Base-by-base conservation (phyloP, 2,113 vertebrate species). In the Fregata magnificens region DNA sequence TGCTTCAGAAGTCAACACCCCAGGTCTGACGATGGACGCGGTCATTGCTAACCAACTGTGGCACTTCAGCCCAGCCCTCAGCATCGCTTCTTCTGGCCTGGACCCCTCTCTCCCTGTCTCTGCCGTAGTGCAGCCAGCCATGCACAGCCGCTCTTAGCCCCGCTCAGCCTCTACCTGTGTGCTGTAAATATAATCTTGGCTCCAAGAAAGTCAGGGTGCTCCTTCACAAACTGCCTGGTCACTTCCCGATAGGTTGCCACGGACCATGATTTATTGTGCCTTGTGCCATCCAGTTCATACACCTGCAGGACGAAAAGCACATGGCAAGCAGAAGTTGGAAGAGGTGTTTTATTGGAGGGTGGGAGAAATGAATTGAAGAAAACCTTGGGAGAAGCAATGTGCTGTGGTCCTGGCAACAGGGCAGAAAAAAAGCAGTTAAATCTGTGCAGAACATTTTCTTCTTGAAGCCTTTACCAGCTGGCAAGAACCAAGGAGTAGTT, bases 231-330 rank as follows among this genome's bases (percentile, higher is more conserved):
- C 76, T 91, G 94, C 40, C 42, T 90, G 47, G 97, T 95, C 82
- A 99, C 96, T 4, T 99, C 98, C 89, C 7, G 90, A 85, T 99
- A 99, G 44, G 98, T 91, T 88, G 95, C 97, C 96, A 99, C 82
- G 2, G 96, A 97, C 99, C 99, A 99, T 8, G 96, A 96, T 47
- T 65, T 93, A 55, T 97, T 76, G 17, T 99, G 97, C 38, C 7
- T 56, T 34, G 93, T 98, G 88, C 99, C 99, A 6, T 99, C 98
- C 58, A 99, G 96, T 83, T 99, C 99, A 1, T 99, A 99, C 3
- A 99, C 97, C 99, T 99, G 90, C 28, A 42, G 42, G 36, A 6
- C 6, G 6, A 88, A 44, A 81, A 62, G 26, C 58, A 85, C 4
- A 8, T 26, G 45, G 36, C 25, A 73, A 82, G 36, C 40, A 59